Conservation (phyloP, 2,888 invertebrate species). For the Drosophila parthenogenetica region DNA sequence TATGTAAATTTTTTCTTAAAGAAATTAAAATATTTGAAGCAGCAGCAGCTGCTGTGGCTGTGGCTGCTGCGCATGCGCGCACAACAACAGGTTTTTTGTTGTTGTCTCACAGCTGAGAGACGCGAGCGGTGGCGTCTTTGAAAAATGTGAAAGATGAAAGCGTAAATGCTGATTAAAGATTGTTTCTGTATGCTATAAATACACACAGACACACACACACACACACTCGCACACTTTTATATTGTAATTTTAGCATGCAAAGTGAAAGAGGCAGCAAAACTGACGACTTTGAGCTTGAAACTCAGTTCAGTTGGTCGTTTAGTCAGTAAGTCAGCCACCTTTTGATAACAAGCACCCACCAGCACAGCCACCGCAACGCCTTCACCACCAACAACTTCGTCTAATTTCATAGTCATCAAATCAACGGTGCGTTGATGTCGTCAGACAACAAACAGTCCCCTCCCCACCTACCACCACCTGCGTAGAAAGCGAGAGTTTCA, state of each 20-base stretch:
- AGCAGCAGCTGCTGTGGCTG: slow-evolving; percentile 47
- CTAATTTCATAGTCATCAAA: slow-evolving; percentile 78
- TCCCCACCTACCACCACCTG: slow-evolving; percentile 1
- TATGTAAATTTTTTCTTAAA: slow-evolving; percentile 68
- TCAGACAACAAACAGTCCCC: slow-evolving; percentile 3
- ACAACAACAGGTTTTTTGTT: slow-evolving; percentile 57
- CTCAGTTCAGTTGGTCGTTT: slow-evolving; percentile 4
- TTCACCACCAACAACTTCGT: slow-evolving; percentile 16
- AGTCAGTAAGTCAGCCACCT: slow-evolving; percentile 67
- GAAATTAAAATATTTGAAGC: slow-evolving; percentile 68
- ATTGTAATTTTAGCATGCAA: slow-evolving; percentile 76
- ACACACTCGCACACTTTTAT: slow-evolving; percentile 39
- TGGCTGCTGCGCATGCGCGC: slow-evolving; percentile 46
- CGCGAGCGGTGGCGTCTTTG: slow-evolving; percentile 60
- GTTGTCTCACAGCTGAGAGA: slow-evolving; percentile 54
- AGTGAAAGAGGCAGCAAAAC: slow-evolving; percentile 67
- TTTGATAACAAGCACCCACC: slow-evolving; percentile 36
- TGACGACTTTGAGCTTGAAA: slow-evolving; percentile 5
- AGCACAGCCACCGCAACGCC: slow-evolving; percentile 3
- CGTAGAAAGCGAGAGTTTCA: slow-evolving; percentile 76
- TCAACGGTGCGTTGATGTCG: slow-evolving; percentile 42
- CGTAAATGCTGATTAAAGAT: slow-evolving; percentile 81
- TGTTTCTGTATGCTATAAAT: slow-evolving; percentile 69
- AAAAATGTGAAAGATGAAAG: slow-evolving; percentile 80
- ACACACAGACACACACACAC: slow-evolving; percentile 22